Conservation (phyloP, 2,888 invertebrate genomes). For the Orthonevra nobilis region DNA sequence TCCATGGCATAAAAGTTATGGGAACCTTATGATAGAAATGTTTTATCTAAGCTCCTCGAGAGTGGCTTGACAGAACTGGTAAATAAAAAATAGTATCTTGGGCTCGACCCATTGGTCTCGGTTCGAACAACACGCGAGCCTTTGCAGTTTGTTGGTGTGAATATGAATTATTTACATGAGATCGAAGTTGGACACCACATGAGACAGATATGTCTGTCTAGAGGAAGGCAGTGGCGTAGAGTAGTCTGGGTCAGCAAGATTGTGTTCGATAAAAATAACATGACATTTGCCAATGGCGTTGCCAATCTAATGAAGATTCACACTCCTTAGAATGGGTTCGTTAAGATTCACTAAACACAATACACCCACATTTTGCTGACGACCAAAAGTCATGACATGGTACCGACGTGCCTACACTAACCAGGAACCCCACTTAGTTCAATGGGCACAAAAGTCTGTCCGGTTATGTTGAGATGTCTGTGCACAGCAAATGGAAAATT, state of each 20-base stretch:
- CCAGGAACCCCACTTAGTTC: slow-evolving; percentile 4
- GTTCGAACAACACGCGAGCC: slow-evolving; percentile 50
- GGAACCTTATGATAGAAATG: slow-evolving; percentile 69
- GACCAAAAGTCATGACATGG: slow-evolving; percentile 11
- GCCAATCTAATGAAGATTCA: slow-evolving; percentile 33
- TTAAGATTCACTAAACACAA: slow-evolving; percentile 54
- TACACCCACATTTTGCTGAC: slow-evolving; percentile 55
- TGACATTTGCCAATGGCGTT: slow-evolving; percentile 57
- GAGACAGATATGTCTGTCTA: slow-evolving; percentile 10
- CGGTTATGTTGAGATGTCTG: slow-evolving; percentile 2
- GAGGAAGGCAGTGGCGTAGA: slow-evolving; percentile 35
- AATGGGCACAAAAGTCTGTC: slow-evolving; percentile 19
- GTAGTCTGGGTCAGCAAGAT: slow-evolving; percentile 50
- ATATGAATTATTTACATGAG: slow-evolving; percentile 65
- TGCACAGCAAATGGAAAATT: slow-evolving; percentile 40
- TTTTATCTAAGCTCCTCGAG: slow-evolving; percentile 36
- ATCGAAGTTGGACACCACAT: slow-evolving; percentile 30
- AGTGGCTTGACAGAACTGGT: slow-evolving; percentile 50
- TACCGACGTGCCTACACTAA: slow-evolving; percentile 10
- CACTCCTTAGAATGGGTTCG: slow-evolving; percentile 31
- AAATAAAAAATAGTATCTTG: slow-evolving; percentile 22
- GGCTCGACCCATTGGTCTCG: not conserved
- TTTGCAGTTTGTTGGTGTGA: slow-evolving; percentile 54
- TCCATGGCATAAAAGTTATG: slow-evolving; percentile 51
- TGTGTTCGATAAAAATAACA: slow-evolving; percentile 29